Evolutionary conservation across 2,888 invertebrate genomes (phyloP).

Genomic region (Megastigmus dorsalis): DNA sequence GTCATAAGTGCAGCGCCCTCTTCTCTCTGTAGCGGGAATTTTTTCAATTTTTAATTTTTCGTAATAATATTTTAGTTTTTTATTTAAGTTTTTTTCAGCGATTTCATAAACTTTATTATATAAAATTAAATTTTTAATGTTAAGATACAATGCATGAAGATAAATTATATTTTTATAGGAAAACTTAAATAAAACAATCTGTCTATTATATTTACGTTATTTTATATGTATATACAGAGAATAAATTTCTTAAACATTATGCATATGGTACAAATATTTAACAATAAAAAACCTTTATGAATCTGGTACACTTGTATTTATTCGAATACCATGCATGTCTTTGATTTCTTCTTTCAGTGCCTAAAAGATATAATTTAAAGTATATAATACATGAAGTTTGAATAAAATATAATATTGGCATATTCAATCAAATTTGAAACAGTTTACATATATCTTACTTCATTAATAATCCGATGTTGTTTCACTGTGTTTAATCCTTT

Average conservation of each 20-base stretch:
- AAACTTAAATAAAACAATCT: constrained; percentile 26
- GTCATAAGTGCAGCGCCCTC: constrained; percentile 9
- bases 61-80: not conserved
- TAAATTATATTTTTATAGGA: not conserved
- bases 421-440: not conserved
- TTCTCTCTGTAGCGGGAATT: not conserved
- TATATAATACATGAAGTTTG: not conserved
- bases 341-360: constrained; percentile 85
- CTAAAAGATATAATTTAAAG: constrained; percentile 63
- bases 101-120: not conserved
- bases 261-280: constrained; percentile 30
- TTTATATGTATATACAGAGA: constrained; percentile 19
- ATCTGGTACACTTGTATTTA: constrained; percentile 80
- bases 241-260: constrained; percentile 36
- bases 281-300: constrained; percentile 19
- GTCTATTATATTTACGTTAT: not conserved
- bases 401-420: not conserved
- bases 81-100: not conserved
- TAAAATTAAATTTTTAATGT: not conserved
- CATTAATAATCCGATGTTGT: constrained; percentile 84
- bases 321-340: constrained; percentile 88
- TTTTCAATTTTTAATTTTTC: not conserved
- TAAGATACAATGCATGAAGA: not conserved
- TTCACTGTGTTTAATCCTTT: constrained; percentile 82
- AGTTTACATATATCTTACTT: constrained; percentile 75